Conservation (phyloP, 2,797 vertebrate genomes). For the Gallinago stenura region DNA sequence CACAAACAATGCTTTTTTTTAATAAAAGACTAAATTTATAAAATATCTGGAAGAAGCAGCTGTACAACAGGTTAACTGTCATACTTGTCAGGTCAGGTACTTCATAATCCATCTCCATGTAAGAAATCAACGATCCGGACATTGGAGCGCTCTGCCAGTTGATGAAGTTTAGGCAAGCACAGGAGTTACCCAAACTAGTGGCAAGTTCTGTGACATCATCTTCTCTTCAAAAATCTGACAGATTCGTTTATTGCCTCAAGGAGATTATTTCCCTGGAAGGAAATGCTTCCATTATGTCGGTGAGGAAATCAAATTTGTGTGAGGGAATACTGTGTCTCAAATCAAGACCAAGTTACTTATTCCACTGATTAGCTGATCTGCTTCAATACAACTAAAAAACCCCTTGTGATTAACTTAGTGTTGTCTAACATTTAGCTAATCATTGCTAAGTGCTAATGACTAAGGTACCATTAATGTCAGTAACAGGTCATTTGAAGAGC, state of each 20-base stretch:
- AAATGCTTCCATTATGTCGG: not conserved
- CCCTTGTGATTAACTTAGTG: conserved; percentile 68
- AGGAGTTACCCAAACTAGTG: conserved; percentile 16
- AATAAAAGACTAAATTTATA: conserved; percentile 8
- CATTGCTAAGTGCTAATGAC: conserved; percentile 76
- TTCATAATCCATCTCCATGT: conserved; percentile 20
- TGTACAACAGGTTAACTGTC: conserved; percentile 50
- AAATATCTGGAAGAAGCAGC: conserved; percentile 60
- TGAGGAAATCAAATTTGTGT: conserved; percentile 2
- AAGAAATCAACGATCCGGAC: not conserved
- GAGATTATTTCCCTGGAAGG: conserved; percentile 14
- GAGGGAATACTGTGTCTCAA: conserved; percentile 53
- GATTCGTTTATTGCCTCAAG: conserved; percentile 25
- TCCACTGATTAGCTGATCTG: conserved; percentile 22
- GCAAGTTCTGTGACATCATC: not conserved
- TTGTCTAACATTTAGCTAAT: conserved; percentile 67
- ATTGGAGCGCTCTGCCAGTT: not conserved
- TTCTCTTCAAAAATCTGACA: conserved; percentile 20
- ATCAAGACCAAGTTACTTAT: conserved; percentile 35
- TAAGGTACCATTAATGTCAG: conserved; percentile 77
- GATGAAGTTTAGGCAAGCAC: conserved; percentile 17
- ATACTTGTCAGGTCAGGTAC: conserved; percentile 44
- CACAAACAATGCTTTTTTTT: conserved; percentile 34
- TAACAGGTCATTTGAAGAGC: conserved; percentile 43
- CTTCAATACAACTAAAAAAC: not conserved